These are phyloP conservation scores for Melospiza melodia DNA, from an alignment of 2,113 vertebrate species.

Conservation along the genomic window DNA sequence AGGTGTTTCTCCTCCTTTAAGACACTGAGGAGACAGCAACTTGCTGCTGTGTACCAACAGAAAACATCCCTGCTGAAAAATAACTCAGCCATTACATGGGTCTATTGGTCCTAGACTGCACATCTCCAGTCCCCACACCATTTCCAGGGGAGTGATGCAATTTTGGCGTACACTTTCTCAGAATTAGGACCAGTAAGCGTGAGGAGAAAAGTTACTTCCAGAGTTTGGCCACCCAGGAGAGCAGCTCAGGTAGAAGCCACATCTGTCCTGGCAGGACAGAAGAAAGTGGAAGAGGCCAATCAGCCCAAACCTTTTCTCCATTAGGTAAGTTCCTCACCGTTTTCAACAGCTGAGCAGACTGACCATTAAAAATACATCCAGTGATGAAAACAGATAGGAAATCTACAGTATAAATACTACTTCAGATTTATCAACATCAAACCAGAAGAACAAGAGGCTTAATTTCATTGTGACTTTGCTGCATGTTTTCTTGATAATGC, in stretches of 20 bases:
- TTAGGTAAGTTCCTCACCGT: background rate
- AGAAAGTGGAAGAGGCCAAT: background rate
- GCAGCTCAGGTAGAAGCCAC: background rate
- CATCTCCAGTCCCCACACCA: no score
- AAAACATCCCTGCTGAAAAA: background rate
- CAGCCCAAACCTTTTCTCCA: background rate
- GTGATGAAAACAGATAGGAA: background rate
- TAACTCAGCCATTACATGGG: background rate
- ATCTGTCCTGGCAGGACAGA: background rate
- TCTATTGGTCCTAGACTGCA: background rate
- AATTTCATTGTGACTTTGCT: background rate
- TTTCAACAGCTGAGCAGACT: background rate
- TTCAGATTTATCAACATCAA: background rate
- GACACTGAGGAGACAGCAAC: background rate
- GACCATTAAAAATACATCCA: background rate
- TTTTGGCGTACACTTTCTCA: background rate
- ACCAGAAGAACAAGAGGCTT: background rate
- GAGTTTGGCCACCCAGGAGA: background rate
- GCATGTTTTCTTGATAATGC: background rate
- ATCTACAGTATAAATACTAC: background rate
- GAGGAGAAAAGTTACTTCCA: background rate
- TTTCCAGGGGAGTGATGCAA: background rate
- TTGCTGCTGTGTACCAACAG: background rate
- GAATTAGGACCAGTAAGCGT: background rate
- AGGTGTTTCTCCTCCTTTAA: background rate